Conservation (phyloP, 2,113 vertebrate species). For the Rattus rattus region DNA sequence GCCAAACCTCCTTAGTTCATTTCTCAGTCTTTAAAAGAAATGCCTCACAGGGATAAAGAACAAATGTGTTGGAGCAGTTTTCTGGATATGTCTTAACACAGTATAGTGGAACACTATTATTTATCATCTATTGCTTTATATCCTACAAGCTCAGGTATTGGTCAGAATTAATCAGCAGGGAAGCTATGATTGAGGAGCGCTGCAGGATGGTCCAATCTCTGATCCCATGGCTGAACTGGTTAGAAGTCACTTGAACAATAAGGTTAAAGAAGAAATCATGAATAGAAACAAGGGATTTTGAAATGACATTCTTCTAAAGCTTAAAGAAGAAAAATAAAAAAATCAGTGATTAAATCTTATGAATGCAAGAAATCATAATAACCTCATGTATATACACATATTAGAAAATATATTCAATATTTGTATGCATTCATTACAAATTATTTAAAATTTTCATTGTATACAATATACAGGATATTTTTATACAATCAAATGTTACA, state of each 20-base stretch:
- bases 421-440: background rate
- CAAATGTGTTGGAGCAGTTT: background rate
- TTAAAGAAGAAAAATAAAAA: background rate
- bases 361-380: background rate
- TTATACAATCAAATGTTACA: background rate
- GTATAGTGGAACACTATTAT: background rate
- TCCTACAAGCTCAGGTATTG: too few relatives aligned
- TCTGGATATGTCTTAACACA: background rate
- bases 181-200: rapidly evolving
- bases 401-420: background rate
- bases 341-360: background rate
- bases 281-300: background rate
- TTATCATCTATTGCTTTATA: background rate
- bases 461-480: background rate
- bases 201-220: background rate
- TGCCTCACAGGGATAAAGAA: background rate
- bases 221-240: background rate
- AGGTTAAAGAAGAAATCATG: background rate
- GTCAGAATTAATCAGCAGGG: background rate
- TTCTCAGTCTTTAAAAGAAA: background rate
- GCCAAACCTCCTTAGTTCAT: background rate
- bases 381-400: background rate
- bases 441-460: background rate
- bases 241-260: background rate
- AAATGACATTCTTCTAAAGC: background rate